These are phyloP conservation scores for Drosophila bipectinata DNA, from an alignment of 1,140 invertebrate genomes.

Conservation along the genomic window DNA sequence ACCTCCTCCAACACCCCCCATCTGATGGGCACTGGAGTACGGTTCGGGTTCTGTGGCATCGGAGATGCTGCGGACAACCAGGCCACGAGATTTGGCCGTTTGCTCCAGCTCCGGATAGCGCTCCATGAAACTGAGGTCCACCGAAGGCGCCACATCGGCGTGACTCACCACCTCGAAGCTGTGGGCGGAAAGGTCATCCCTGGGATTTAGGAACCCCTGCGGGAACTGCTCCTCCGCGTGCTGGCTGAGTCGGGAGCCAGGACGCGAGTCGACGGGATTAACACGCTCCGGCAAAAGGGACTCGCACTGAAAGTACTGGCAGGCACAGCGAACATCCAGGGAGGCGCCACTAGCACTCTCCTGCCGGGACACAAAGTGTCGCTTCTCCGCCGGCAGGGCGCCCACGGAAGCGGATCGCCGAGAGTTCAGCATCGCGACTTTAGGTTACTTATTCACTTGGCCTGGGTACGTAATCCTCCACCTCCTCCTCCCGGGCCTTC, in stretches of 20 bases:
- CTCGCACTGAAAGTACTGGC: constrained; percentile 92
- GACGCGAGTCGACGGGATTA: constrained; percentile 86
- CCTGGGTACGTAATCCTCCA: constrained; percentile 49
- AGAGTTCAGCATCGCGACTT: constrained; percentile 60
- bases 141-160: constrained; percentile 66
- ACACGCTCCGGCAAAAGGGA: constrained; percentile 90
- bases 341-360: constrained; percentile 88
- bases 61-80: constrained; percentile 77
- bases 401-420: constrained; percentile 87
- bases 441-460: constrained; percentile 64
- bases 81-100: constrained; percentile 64
- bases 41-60: constrained; percentile 72
- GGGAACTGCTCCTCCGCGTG: constrained; percentile 65
- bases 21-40: constrained; percentile 19
- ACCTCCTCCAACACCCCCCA: constrained; percentile 12
- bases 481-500: constrained; percentile 5
- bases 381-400: constrained; percentile 85
- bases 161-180: constrained; percentile 71
- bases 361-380: constrained; percentile 85
- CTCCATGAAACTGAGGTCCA: constrained; percentile 76
- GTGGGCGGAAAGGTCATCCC: constrained; percentile 63
- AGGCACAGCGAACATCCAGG: constrained; percentile 91
- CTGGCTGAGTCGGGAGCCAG: constrained; percentile 84
- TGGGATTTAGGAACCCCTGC: constrained; percentile 28
- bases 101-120: constrained; percentile 79